Base-by-base conservation (phyloP, 2,888 invertebrate genomes). In the Gastracanthus pulcherrimus region DNA sequence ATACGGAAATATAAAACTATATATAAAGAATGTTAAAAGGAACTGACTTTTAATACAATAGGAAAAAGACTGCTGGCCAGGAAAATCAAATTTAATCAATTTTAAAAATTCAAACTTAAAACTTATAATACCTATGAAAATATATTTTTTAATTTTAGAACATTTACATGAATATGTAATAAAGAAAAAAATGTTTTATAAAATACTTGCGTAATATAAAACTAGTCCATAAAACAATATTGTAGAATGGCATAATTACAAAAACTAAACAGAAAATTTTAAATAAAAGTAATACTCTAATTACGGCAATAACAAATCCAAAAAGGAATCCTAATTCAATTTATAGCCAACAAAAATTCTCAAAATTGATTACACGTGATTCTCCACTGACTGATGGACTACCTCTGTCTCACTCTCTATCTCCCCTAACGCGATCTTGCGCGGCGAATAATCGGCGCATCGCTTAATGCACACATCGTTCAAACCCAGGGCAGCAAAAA, bases 371-470 rank as follows among this genome's bases (percentile, higher is more conserved):
- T 7, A 36, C 7, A 13, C 36, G 23, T 13, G 23, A 41, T 16
- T 41, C 62, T 45, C 7, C 16, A 67, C 34, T 58, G 48, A 67
- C 36, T 51, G 70, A 64, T 41, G 16, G 41, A 16, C 26, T 26
- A 16, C 13, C 26, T 26, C 23, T n/a, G n/a, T n/a, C n/a, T n/a
- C n/a, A n/a, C n/a, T n/a, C n/a, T n/a, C 41, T 41, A 6, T 3
- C 23, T 48, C 51, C 62, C 29, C 19, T 36, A 26, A 67, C 48
- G 34, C 48, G 34, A 58, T 69, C 23, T n/a, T n/a, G n/a, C n/a
- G n/a, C n/a, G n/a, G 26, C 36, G 29, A 77, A 60, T 71, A 71
- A 78, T 66, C 41, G 55, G 29, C 64, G 71, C 51, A 66, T 66
- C 51, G 38, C 16, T n/a, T 19, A n/a, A n/a, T n/a, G n/a, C n/a